Conservation (phyloP, 2,113 vertebrate genomes). For the Hypocryptadius cinnamomeus region DNA sequence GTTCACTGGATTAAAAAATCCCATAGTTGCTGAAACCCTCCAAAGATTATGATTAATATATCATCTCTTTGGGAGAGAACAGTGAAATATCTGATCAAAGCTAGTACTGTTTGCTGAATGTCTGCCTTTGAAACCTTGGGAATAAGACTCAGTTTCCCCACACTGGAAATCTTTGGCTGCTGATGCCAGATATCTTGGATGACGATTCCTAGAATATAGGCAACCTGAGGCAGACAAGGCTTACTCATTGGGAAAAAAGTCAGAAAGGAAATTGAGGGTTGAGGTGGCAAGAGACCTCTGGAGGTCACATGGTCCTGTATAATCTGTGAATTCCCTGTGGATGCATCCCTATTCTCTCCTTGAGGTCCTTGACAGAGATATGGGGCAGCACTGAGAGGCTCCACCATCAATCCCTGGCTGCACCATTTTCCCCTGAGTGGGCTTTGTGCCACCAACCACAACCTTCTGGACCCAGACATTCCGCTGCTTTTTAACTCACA, state of each 20-base stretch:
- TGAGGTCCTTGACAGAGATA: neutral
- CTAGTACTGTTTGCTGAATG: neutral
- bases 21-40: neutral
- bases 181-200: neutral
- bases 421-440: neutral
- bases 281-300: neutral
- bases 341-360: accelerated
- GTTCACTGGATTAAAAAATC: neutral
- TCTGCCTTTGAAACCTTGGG: neutral
- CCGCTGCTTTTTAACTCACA: neutral
- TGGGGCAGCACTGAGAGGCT: neutral
- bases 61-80: neutral
- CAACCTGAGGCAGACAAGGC: neutral
- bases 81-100: neutral
- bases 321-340: neutral
- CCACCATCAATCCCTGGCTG: neutral
- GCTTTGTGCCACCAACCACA: neutral
- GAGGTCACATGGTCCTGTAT: neutral
- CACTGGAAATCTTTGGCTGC: neutral
- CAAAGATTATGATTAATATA: neutral
- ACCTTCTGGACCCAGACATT: neutral
- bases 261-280: neutral
- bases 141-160: neutral
- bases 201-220: neutral
- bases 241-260: neutral